Base-by-base conservation (phyloP, 2,888 invertebrate species). In the Dasysyrphus tricinctus region DNA sequence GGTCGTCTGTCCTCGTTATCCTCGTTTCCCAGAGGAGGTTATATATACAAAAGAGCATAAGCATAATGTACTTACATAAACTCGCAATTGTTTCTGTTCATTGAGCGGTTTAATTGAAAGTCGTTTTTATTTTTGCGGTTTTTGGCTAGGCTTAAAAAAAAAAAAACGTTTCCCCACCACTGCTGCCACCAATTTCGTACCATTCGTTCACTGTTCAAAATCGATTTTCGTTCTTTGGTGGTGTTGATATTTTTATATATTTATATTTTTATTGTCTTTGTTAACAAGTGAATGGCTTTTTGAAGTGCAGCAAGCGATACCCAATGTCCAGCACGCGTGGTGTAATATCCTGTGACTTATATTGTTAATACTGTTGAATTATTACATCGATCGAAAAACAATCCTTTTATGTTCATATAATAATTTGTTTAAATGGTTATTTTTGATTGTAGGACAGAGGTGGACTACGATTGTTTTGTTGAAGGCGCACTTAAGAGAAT, bases 31-130 rank as follows among this genome's bases (percentile, higher is more conserved):
- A 0, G 6, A n/a, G 67, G 16, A n/a, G 24, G 47, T 16, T 47
- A 47, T 37, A 16, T 11, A 16, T 8, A 61, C 14, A 24, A 42
- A 61, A 61, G 14, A 4, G 1, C 39, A 61, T 19, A 54, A 69
- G 14, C 39, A 69, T 29, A 69, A 81, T 65, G 11, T 42, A 49
- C 47, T 32, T 37, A 51, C 51, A 54, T 54, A 65, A 70, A 75
- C 56, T 84, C 63, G 69, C 61, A 49, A 75, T 75, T 79, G 70
- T 72, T 61, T 12, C 59, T 37, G 29, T 59, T 44, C 59, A 56
- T 47, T 76, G 59, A 65, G 37, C 59, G 47, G 42, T 80, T 77
- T 80, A 84, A 84, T 84, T 85, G 80, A 80, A 80, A 73, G 67
- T 61, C 61, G 65, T 5, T 67, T 80, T 63, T 69, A 74, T 75